These are phyloP conservation scores for Pitta sordida DNA, from an alignment of 2,113 vertebrate species.

Conservation along the genomic window DNA sequence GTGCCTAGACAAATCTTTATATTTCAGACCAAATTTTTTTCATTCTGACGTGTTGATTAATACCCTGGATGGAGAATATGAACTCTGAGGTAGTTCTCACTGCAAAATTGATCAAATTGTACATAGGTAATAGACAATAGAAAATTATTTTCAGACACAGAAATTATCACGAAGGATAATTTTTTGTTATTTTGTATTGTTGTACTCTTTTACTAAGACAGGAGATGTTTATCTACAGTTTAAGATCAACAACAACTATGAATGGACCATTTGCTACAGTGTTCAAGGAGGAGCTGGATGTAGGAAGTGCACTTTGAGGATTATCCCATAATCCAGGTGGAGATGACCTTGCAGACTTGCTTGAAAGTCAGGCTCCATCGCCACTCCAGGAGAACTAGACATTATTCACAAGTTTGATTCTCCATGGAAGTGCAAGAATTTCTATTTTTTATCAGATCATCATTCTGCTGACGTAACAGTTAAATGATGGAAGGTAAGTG, in stretches of 20 bases:
- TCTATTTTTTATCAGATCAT: not conserved
- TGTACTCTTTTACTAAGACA: not conserved
- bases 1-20: not conserved
- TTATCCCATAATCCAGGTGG: not conserved
- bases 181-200: not conserved
- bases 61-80: not conserved
- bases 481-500: not conserved
- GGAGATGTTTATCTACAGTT: not conserved
- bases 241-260: not conserved
- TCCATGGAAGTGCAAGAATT: not conserved
- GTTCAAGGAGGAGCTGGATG: not conserved
- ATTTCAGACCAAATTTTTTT: not conserved
- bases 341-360: not conserved
- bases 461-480: not conserved
- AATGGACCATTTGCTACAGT: not conserved
- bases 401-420: not conserved
- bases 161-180: not conserved
- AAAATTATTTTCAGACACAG: not conserved
- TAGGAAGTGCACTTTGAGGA: not conserved
- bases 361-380: not conserved
- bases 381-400: not conserved
- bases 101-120: not conserved
- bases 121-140: not conserved
- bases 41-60: not conserved
- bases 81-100: not conserved